Evolutionary conservation across 2,888 invertebrate genomes (phyloP), one percentile per base, ranked within the genome.

Genomic region (Steinernema carpocapsae): DNA sequence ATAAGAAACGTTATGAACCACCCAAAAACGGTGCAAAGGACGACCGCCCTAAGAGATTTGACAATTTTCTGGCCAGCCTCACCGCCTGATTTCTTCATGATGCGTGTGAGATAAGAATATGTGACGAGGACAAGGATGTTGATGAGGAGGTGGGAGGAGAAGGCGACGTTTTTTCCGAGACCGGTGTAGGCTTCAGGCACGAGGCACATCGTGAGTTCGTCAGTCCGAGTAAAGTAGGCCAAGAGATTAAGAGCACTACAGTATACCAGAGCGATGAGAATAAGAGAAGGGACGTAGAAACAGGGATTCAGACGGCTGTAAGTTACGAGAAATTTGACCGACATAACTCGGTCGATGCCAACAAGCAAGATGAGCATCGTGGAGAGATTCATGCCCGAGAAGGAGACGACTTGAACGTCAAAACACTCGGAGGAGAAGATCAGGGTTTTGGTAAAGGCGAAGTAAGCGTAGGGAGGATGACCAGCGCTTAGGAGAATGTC

Each of bases 121-220:
- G n/a, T n/a, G 17, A 4, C 19, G 17, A 64, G 14, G 14, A 64
- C 37, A 17, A 32, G 32, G 4, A 64, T 17, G 19, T 64, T 64
- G 6, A 64, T 12, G 17, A 32, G 3, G 17, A 64, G n/a, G 19
- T 64, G 32, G 10, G 32, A 64, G 3, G 3, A 29, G 14, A 64
- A 64, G 4, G 64, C 64, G 32, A 64, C 32, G 17, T 64, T 29
- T n/a, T 64, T 64, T 17, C 12, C 64, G 17, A 64, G 29, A 1
- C 64, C 64, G 19, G 64, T 64, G 64, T 64, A 64, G 64, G 32
- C 64, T n/a, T 64, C 64, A 17, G 64, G 64, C 7, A 64, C 64
- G 64, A 64, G 64, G 64, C 64, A 64, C 14, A 64, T 32, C 17
- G 64, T 64, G 14, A 64, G 64, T 17, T 64, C 64, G 6, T 64